These are phyloP conservation scores for Trematocara caparti DNA, from an alignment of 2,797 vertebrate species.

Conservation along the genomic window DNA sequence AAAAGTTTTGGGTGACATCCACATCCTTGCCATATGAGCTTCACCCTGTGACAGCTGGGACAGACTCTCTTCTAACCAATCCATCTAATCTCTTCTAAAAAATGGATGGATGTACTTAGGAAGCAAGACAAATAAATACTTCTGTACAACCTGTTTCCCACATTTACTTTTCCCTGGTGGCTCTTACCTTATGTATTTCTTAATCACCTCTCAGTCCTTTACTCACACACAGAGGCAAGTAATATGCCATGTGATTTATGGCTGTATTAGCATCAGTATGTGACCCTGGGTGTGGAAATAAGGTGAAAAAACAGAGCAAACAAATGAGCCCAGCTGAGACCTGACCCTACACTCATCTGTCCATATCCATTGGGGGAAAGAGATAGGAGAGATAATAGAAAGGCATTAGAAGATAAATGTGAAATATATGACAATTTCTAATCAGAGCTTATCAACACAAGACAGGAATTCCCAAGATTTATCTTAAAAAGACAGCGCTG, in stretches of 20 bases:
- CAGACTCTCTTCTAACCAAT: neutral
- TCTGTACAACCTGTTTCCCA: neutral
- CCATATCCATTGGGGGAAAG: conserved; percentile 1
- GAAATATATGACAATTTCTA: neutral
- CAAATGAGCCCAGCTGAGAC: conserved; percentile 35
- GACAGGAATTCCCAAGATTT: neutral
- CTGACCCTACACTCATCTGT: conserved; percentile 16
- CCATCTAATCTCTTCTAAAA: neutral
- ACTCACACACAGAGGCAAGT: neutral
- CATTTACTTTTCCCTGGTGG: neutral
- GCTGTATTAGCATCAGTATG: conserved; percentile 17
- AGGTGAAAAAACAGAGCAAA: conserved; percentile 18
- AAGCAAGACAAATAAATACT: neutral
- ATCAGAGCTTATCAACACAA: neutral
- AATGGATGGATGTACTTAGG: neutral
- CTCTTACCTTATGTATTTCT: neutral
- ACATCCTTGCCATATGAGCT: neutral
- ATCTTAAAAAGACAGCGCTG: neutral
- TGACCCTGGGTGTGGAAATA: conserved; percentile 15
- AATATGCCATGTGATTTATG: conserved; percentile 43
- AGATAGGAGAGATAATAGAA: neutral
- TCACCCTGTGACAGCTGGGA: neutral
- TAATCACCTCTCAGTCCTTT: neutral
- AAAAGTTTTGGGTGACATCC: too few relatives aligned
- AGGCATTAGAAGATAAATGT: neutral